Base-by-base conservation (phyloP, 2,888 invertebrate species). In the Apomyelois bistriatella region DNA sequence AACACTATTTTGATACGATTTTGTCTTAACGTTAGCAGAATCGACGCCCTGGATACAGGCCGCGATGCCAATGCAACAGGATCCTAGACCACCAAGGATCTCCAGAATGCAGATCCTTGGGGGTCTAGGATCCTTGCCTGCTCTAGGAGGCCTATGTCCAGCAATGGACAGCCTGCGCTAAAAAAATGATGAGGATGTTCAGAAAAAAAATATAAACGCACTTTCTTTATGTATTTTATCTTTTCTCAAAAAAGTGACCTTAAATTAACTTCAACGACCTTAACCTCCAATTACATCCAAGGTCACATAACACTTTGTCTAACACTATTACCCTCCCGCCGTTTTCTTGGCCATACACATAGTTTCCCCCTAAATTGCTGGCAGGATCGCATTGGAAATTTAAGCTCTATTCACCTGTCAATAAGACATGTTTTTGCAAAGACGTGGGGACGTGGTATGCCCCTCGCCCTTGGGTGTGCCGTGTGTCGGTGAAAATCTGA, bases 401-500 rank as follows among this genome's bases (percentile, higher is more conserved):
- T 49, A 15, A 15, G 15, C 48, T 30, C 13, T 38, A 30, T 28
- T 6, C 0, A 9, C 13, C 10, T 1, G 28, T 22, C 4, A 22
- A 30, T 38, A 49, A 49, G 48, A 12, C 0, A 22, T 9, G 32
- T 47, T 15, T 48, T 48, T 35, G 32, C 8, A 28, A 28, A 15
- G 30, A 7, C n/a, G 15, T 40, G 1, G 38, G n/a, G 30, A 30
- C 22, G 30, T 30, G 13, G 10, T 4, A 2, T 2, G 42, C 42
- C 49, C 32, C 17, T 22, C 42, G 53, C 37, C 52, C 53, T 53
- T 53, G 53, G 53, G 15, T 48, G 48, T 47, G 47, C 55, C 55
- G 50, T 53, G 17, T n/a, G 30, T 17, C 36, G 15, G 28, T 22
- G 42, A 50, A 55, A 56, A 56, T 56, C 56, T 30, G 52, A 52